These are phyloP conservation scores for Hipparchia semele DNA, from an alignment of 2,888 invertebrate species.

Conservation along the genomic window DNA sequence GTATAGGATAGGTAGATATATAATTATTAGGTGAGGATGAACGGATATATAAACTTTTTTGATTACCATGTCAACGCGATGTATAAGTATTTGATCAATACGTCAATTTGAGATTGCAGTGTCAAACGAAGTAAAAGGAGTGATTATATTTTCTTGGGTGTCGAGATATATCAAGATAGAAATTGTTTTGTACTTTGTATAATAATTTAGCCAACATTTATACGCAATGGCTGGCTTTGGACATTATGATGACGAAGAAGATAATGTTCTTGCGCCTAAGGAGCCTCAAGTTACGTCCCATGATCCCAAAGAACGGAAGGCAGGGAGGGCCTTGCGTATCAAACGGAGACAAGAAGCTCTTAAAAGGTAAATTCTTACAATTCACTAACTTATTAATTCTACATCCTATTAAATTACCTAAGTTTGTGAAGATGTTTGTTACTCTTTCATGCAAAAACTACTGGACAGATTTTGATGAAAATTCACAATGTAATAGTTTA, in stretches of 20 bases:
- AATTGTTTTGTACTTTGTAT: constrained; percentile 10
- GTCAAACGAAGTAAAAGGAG: background rate
- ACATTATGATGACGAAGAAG: constrained; percentile 63
- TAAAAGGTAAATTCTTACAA: constrained; percentile 65
- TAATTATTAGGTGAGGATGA: no score
- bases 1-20: no score
- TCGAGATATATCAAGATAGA: no score
- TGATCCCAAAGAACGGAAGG: constrained; percentile 87
- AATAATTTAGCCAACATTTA: background rate
- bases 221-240: constrained; percentile 56
- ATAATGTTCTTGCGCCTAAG: constrained; percentile 72
- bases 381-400: background rate
- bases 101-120: constrained; percentile 10
- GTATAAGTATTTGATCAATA: constrained; percentile 7
- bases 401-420: background rate
- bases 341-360: constrained; percentile 84
- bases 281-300: constrained; percentile 84
- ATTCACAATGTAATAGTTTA: no score
- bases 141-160: no score
- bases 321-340: constrained; percentile 86
- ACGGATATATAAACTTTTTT: no score
- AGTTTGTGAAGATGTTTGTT: no score
- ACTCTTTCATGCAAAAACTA: no score
- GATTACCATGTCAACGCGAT: background rate
- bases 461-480: no score